phyloP scores from a whole-genome alignment of 2,888 invertebrate genomes.

The Tanytarsus gracilentus region DNA sequence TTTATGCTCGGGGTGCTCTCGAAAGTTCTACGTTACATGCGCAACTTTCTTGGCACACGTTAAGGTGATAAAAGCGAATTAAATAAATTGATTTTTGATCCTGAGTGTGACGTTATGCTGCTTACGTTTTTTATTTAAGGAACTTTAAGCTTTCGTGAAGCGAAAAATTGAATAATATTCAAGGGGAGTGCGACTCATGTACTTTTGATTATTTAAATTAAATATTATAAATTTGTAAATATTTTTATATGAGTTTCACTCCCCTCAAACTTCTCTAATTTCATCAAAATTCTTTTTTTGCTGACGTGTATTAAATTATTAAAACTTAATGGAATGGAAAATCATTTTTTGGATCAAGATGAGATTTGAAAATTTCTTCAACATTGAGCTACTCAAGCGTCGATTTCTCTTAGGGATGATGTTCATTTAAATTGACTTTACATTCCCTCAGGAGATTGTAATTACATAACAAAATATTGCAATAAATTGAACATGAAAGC shows the following conservation, averaged over 20 bases:
- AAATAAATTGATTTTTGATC: slow-evolving; percentile 27
- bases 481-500: slow-evolving; percentile 39
- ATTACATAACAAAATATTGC: slow-evolving; percentile 1
- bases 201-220: too few species aligned
- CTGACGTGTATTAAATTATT: slow-evolving; percentile 28
- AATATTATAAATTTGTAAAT: too few species aligned
- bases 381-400: background rate
- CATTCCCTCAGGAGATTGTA: background rate
- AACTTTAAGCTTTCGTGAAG: too few species aligned
- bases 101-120: too few species aligned
- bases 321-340: slow-evolving; percentile 26
- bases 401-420: background rate
- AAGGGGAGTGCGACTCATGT: too few species aligned
- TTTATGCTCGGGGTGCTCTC: background rate
- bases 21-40: too few species aligned
- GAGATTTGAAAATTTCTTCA: slow-evolving; percentile 6
- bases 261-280: background rate
- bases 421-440: background rate
- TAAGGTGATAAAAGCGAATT: slow-evolving; percentile 26
- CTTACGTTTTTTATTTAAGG: too few species aligned
- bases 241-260: background rate
- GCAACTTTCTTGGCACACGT: background rate
- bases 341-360: slow-evolving; percentile 21
- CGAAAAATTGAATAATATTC: too few species aligned
- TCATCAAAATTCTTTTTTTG: slow-evolving; percentile 5